Conservation (phyloP, 92 coral and sea anemone genomes). For the Epizoanthus rinbou region DNA sequence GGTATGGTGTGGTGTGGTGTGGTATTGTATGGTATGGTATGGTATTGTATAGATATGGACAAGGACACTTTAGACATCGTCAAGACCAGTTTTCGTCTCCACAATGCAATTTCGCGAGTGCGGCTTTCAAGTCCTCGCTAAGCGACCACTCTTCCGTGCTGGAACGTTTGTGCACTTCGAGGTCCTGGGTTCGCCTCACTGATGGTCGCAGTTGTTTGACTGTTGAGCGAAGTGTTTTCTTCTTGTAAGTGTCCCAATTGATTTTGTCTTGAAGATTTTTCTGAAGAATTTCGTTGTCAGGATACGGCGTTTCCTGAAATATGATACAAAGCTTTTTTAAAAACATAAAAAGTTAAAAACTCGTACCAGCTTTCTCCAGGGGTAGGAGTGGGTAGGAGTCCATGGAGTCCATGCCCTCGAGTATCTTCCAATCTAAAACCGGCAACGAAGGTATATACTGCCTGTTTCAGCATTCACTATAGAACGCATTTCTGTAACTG, state of each 20-base stretch:
- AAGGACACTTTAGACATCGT: not conserved
- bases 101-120: constrained; percentile 58
- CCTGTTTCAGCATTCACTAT: no score
- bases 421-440: no score
- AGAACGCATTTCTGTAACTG: not conserved
- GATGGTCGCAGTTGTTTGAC: constrained; percentile 56
- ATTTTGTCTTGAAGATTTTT: constrained; percentile 86
- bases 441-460: no score
- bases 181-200: constrained; percentile 60
- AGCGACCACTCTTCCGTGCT: constrained; percentile 63
- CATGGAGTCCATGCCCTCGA: no score
- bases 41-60: not conserved
- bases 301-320: constrained; percentile 87
- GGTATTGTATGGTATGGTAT: no score
- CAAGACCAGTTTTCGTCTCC: constrained; percentile 11
- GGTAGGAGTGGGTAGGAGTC: no score
- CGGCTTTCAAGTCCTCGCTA: constrained; percentile 64
- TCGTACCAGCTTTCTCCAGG: no score
- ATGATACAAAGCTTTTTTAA: not conserved
- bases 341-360: not conserved
- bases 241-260: constrained; percentile 93
- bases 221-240: constrained; percentile 70
- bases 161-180: constrained; percentile 52
- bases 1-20: no score
- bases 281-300: constrained; percentile 87